Conservation (phyloP, 2,797 vertebrate species). For the Tenualosa ilisha region DNA sequence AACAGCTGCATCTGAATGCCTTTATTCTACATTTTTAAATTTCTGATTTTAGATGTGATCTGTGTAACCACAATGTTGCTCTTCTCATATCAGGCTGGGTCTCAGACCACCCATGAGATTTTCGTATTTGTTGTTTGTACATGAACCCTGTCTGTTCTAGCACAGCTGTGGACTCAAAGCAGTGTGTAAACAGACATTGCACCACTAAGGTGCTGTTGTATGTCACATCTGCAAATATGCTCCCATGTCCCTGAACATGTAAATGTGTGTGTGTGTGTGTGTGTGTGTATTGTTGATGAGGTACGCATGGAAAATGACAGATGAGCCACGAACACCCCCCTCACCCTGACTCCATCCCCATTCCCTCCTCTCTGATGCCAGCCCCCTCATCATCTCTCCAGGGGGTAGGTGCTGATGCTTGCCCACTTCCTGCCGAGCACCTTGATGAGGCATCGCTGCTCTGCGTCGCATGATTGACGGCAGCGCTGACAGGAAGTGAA, state of each 20-base stretch:
- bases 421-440: slow-evolving; percentile 68
- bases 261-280: background rate
- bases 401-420: slow-evolving; percentile 65
- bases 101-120: background rate
- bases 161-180: background rate
- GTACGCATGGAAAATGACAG: slow-evolving; percentile 59
- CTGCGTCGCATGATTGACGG: slow-evolving; percentile 70
- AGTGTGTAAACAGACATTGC: background rate
- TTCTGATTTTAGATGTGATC: background rate
- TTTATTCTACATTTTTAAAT: background rate
- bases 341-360: slow-evolving; percentile 6
- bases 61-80: background rate
- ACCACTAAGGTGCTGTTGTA: background rate
- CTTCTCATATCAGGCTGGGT: background rate
- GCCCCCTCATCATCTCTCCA: background rate
- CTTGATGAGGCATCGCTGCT: slow-evolving; percentile 72
- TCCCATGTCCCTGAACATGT: background rate
- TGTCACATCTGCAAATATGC: background rate
- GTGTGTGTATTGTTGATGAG: background rate
- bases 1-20: background rate
- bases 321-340: slow-evolving; percentile 55
- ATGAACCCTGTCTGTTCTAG: background rate
- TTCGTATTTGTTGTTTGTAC: background rate
- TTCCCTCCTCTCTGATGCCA: slow-evolving; percentile 42
- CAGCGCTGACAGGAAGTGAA: slow-evolving; percentile 68